Base-by-base conservation (phyloP, 1,140 invertebrate species). In the Aphidius ervi region DNA sequence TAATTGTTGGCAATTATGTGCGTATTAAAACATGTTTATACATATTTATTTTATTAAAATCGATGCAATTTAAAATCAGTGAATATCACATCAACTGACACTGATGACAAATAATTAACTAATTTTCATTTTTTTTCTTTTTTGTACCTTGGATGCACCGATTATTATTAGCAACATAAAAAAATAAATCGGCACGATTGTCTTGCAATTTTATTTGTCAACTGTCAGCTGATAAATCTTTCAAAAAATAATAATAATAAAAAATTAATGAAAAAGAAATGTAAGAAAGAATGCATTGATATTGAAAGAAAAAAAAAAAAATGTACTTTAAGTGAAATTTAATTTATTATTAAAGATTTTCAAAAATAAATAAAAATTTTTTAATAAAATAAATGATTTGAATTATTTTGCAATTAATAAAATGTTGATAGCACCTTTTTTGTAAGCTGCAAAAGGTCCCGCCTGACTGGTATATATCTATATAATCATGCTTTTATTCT, bases 371-470 rank as follows among this genome's bases (percentile, higher is more conserved):
- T 31, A 3, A 10, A 43, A 43, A 43, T 43, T 43, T 6, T 6
- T 43, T 43, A 43, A 43, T 43, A 8, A 43, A 43, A 8, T 56
- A 31, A 46, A n/a, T 45, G 7, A n/a, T 23, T 8, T 46, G 9
- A 54, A 46, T 53, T 10, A 45, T 9, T 37, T 58, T 31, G 37
- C 46, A 41, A 37, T 31, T 46, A 42, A 40, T 50, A 39, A 61
- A 56, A 56, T 20, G 16, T 58, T 43, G 10, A n/a, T 67, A 74
- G 64, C 67, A 68, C 66, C 68, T 69, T 37, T 47, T 66, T 62
- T 66, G 58, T 65, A 67, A 67, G 62, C 61, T 67, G 67, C 66
- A 68, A 67, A 71, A 63, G 69, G 68, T 73, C 70, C 70, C 67
- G 66, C 72, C 31, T 56, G 37, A 64, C 71, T 31, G 23, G 4